Conservation (phyloP, 2,888 invertebrate genomes). For the Drosophila meridiana region DNA sequence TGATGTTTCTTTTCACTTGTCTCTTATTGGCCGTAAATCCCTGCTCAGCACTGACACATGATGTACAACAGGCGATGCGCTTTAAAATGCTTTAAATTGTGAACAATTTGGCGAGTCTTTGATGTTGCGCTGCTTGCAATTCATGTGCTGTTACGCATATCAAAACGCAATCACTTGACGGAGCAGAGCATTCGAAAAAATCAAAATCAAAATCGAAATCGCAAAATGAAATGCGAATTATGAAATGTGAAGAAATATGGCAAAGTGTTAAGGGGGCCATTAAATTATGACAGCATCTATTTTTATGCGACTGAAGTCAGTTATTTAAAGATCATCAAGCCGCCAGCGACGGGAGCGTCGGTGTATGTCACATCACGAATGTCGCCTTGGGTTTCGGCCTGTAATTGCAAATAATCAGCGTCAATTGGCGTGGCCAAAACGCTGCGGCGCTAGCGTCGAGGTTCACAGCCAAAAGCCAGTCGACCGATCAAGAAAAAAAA, state of each 20-base stretch:
- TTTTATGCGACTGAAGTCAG: constrained; percentile 49
- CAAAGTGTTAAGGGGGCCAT: constrained; percentile 38
- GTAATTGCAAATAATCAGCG: constrained; percentile 77
- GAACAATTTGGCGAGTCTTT: constrained; percentile 53
- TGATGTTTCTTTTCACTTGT: neutral
- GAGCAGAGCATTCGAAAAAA: constrained; percentile 4
- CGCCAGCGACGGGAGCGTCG: constrained; percentile 24
- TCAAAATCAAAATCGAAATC: constrained; percentile 12
- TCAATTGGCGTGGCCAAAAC: constrained; percentile 73
- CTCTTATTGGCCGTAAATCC: neutral
- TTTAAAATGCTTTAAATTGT: constrained; percentile 25
- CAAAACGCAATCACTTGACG: constrained; percentile 61
- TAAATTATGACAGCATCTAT: constrained; percentile 63
- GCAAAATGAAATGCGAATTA: neutral
- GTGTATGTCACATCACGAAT: constrained; percentile 59
- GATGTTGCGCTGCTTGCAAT: constrained; percentile 56
- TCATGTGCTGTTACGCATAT: constrained; percentile 55
- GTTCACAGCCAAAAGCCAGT: constrained; percentile 32
- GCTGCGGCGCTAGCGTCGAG: constrained; percentile 24
- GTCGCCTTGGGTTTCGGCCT: constrained; percentile 64
- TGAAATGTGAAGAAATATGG: constrained; percentile 11
- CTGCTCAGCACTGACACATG: constrained; percentile 1
- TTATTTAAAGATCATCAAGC: constrained; percentile 37
- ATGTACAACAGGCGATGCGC: constrained; percentile 58
- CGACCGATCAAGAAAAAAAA: constrained; percentile 10